Conservation (phyloP, 1,140 invertebrate species). For the Ips typographus region DNA sequence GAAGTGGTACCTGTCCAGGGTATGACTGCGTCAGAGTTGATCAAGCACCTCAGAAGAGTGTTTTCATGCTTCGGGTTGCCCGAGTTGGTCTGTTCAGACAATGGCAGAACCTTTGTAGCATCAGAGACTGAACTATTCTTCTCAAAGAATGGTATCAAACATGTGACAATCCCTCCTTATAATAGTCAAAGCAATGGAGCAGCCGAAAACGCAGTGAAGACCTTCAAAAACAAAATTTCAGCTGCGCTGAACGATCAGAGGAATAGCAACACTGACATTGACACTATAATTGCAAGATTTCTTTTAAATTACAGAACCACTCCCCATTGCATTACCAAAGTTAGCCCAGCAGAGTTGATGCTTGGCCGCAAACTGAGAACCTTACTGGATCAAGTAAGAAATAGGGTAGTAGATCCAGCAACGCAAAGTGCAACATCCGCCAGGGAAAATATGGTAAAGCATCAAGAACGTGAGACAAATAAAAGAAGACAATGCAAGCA, state of each 20-base stretch:
- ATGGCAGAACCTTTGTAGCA: conserved; percentile 33
- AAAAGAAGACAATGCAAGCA: too few relatives aligned
- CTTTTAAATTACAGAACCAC: conserved; percentile 31
- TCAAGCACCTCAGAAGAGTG: conserved; percentile 22
- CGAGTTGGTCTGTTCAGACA: conserved; percentile 25
- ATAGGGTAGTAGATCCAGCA: too few relatives aligned
- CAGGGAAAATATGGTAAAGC: too few relatives aligned
- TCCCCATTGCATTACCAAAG: conserved; percentile 31
- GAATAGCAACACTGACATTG: neutral
- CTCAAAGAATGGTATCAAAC: conserved; percentile 13
- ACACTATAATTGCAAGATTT: conserved; percentile 10
- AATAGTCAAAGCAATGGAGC: conserved; percentile 19
- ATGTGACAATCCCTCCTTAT: conserved; percentile 15
- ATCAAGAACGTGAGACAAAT: too few relatives aligned
- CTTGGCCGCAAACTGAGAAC: neutral
- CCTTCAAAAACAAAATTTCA: conserved; percentile 19
- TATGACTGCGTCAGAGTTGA: conserved; percentile 34
- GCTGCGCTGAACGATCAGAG: neutral
- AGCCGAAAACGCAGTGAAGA: conserved; percentile 24
- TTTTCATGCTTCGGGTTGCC: conserved; percentile 35
- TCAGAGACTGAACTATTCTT: conserved; percentile 36
- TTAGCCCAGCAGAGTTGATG: conserved; percentile 26
- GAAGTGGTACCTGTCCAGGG: conserved; percentile 38
- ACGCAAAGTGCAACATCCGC: too few relatives aligned
- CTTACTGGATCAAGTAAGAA: too few relatives aligned